Conservation (phyloP, 2,113 vertebrate species). For the Delphinus delphis region DNA sequence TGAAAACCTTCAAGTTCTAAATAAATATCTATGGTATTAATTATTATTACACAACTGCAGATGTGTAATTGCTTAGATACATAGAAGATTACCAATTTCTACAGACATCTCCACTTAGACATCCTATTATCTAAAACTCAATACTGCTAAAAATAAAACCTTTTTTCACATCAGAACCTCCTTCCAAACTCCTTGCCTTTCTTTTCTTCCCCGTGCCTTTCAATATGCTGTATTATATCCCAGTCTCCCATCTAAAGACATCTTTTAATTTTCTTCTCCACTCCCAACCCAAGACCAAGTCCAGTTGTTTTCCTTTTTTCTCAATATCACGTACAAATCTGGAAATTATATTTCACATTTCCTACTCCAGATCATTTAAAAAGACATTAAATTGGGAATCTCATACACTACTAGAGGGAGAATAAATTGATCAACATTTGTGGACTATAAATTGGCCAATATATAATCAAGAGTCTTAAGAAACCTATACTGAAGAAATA, state of each 20-base stretch:
- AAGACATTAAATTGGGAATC: not conserved
- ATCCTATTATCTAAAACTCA: not conserved
- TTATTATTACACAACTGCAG: not conserved
- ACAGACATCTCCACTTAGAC: not conserved
- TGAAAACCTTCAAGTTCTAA: not conserved
- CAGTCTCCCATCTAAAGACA: not conserved
- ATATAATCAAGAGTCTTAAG: not conserved
- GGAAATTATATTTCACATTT: conserved; percentile 19
- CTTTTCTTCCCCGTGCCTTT: not conserved
- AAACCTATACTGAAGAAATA: not conserved
- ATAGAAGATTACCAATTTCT: not conserved
- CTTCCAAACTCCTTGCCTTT: not conserved
- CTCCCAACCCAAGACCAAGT: not conserved
- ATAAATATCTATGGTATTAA: conserved; percentile 9
- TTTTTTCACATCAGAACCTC: conserved; percentile 34
- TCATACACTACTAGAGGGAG: not conserved
- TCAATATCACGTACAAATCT: not conserved
- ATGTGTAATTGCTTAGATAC: not conserved
- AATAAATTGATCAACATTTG: not conserved
- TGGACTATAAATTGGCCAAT: not conserved
- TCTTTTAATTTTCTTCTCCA: conserved; percentile 36
- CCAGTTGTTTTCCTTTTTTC: not conserved
- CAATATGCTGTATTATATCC: not conserved
- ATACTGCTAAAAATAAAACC: conserved; percentile 29
- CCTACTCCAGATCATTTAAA: conserved; percentile 19